phyloP scores from a whole-genome alignment of 2,113 vertebrate species.

The Mus spicilegus region DNA sequence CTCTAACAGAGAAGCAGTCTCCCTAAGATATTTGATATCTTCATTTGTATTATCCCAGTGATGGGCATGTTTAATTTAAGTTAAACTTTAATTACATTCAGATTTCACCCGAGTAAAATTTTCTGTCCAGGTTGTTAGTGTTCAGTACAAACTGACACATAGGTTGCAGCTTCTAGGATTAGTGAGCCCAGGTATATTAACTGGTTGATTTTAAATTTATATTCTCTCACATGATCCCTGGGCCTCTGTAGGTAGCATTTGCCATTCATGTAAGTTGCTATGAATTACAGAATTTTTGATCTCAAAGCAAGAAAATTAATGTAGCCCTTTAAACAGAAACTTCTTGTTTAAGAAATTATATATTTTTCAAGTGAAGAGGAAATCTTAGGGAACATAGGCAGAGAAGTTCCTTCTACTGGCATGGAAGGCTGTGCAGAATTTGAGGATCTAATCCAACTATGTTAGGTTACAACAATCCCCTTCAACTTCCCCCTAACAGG shows the following conservation, averaged over 20 bases:
- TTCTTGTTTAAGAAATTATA: neutral
- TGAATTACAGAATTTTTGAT: neutral
- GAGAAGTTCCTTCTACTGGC: neutral
- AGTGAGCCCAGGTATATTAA: neutral
- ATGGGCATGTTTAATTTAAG: neutral
- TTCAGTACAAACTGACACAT: neutral
- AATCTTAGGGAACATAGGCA: neutral
- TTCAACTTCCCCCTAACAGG: neutral
- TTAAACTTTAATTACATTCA: neutral
- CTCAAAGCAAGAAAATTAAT: neutral
- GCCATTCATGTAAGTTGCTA: neutral
- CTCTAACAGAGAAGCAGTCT: neutral
- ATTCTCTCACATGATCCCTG: neutral
- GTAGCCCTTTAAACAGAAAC: fast-evolving
- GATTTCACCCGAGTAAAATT: neutral
- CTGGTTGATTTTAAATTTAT: neutral
- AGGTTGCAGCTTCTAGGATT: neutral
- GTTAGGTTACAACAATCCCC: neutral
- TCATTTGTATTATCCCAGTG: neutral
- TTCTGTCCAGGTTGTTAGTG: neutral
- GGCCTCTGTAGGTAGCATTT: neutral
- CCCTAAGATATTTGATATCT: neutral
- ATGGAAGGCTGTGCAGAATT: neutral
- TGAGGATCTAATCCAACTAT: neutral
- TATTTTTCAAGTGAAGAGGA: neutral